Conservation (phyloP, 2,797 vertebrate genomes). For the Aphelocoma californica region DNA sequence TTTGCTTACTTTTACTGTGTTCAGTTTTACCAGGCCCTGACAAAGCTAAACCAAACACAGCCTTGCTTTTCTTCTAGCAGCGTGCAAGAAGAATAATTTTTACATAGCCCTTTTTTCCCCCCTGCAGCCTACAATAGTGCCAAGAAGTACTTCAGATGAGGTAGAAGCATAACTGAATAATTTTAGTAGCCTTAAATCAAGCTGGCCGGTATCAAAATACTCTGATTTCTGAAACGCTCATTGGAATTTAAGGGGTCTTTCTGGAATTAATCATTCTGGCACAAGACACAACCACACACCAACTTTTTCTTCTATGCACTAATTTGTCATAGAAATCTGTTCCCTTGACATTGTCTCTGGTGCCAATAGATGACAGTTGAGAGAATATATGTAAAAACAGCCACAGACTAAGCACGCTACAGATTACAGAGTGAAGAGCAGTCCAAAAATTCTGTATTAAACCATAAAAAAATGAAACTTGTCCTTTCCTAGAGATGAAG, state of each 20-base stretch:
- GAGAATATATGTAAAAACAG: slow-evolving; percentile 15
- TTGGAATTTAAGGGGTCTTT: slow-evolving; percentile 21
- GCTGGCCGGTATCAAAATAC: background rate
- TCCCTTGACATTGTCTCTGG: slow-evolving; percentile 17
- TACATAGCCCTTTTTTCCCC: background rate
- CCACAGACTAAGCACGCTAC: slow-evolving; percentile 23
- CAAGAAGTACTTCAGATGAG: background rate
- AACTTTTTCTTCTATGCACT: background rate
- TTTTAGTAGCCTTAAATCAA: slow-evolving; percentile 12
- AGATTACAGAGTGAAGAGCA: slow-evolving; percentile 12
- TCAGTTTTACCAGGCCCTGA: slow-evolving; percentile 9
- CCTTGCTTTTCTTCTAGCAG: background rate
- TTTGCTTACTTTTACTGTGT: background rate
- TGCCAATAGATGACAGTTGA: slow-evolving; percentile 1
- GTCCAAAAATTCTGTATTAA: slow-evolving; percentile 35
- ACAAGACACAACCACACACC: background rate
- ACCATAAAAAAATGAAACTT: background rate
- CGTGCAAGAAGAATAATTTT: background rate
- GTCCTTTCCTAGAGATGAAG: background rate
- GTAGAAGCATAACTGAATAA: background rate
- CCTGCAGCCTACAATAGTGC: background rate
- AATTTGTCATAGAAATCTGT: slow-evolving; percentile 38
- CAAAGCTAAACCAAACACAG: background rate
- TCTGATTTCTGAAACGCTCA: slow-evolving; percentile 8
- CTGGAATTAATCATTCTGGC: slow-evolving; percentile 34